phyloP scores from a whole-genome alignment of 1,140 invertebrate species.

The Plectrocnemia conspersa region DNA sequence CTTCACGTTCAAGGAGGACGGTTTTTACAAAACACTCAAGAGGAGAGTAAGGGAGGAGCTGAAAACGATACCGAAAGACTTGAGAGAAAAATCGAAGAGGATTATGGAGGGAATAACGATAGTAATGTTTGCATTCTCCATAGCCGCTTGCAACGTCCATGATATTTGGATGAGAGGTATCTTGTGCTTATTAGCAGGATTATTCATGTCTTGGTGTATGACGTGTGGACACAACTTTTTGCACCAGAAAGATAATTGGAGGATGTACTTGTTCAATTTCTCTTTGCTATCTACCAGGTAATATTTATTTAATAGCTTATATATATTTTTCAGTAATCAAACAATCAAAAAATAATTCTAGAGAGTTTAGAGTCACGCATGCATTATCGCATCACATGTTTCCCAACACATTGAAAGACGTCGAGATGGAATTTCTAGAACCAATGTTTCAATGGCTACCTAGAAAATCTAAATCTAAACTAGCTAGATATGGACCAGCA shows the following conservation, averaged over 20 bases:
- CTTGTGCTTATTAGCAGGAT: slow-evolving; percentile 7
- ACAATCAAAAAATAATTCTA: slow-evolving; percentile 41
- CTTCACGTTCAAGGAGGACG: slow-evolving; percentile 63
- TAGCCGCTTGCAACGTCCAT: slow-evolving; percentile 9
- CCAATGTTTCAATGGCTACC: slow-evolving; percentile 47
- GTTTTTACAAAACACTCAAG: slow-evolving; percentile 67
- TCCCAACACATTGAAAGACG: slow-evolving; percentile 72
- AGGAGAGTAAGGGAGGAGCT: slow-evolving; percentile 52
- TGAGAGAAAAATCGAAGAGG: slow-evolving; percentile 13
- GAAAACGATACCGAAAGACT: slow-evolving; percentile 41
- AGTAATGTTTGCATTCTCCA: slow-evolving; percentile 12
- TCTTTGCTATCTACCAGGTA: slow-evolving; percentile 59
- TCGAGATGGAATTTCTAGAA: slow-evolving; percentile 67
- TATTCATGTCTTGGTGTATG: slow-evolving; percentile 54
- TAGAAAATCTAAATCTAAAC: slow-evolving; percentile 8
- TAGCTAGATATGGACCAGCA: slow-evolving; percentile 19
- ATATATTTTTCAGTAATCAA: not conserved
- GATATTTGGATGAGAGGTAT: not conserved
- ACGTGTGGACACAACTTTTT: slow-evolving; percentile 76
- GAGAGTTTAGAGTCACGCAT: slow-evolving; percentile 73
- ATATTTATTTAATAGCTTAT: not conserved
- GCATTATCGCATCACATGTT: slow-evolving; percentile 77
- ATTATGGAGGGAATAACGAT: slow-evolving; percentile 17
- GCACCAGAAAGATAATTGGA: slow-evolving; percentile 72
- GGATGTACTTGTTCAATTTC: slow-evolving; percentile 80